Percentiles rank a stretch among this genome's conserved stretches.
Conservation (phyloP, 2,113 vertebrate genomes). For the Saccopteryx bilineata region DNA sequence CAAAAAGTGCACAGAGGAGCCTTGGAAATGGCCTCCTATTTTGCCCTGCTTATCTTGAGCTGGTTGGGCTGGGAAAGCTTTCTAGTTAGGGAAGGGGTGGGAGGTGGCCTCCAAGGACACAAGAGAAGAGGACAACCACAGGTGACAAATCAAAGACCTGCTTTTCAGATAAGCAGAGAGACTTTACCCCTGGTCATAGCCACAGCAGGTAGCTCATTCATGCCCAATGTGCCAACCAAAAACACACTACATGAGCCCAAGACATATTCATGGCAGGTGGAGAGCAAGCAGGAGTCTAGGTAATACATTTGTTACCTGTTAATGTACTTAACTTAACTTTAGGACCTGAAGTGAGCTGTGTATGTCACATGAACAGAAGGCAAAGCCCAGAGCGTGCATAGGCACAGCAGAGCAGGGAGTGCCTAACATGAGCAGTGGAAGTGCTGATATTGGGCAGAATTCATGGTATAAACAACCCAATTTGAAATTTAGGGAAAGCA, state of each 20-base stretch:
- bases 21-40: background rate
- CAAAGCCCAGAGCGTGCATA: background rate
- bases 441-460: background rate
- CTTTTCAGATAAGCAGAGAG: constrained; percentile 46
- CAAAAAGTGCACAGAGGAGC: background rate
- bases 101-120: background rate
- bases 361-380: background rate
- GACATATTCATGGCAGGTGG: background rate
- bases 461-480: background rate
- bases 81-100: background rate
- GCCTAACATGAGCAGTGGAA: background rate
- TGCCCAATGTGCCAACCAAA: background rate
- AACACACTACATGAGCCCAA: background rate
- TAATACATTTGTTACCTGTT: background rate
- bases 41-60: background rate
- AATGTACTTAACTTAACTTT: background rate
- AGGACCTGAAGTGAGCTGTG: background rate
- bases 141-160: constrained; percentile 4
- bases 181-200: background rate
- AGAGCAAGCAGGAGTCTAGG: background rate
- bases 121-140: background rate
- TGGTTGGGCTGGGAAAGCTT: background rate
- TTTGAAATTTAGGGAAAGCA: background rate
- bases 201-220: background rate
- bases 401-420: background rate